phyloP scores from a whole-genome alignment of 2,888 invertebrate genomes.

The Amphipyra tragopoginis region DNA sequence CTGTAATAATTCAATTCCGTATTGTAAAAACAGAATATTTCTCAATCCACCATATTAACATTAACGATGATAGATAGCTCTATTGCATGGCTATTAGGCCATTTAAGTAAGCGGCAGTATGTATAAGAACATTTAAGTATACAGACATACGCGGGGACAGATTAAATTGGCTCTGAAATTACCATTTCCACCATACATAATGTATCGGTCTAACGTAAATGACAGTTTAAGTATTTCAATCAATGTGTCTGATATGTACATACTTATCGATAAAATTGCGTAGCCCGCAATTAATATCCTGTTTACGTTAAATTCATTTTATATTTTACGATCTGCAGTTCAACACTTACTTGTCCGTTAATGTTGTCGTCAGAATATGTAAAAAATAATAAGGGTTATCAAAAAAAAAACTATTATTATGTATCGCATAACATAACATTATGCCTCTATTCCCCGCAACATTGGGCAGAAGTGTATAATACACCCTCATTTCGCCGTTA shows the following conservation, averaged over 20 bases:
- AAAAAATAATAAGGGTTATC: too few relatives aligned
- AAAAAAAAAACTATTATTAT: too few relatives aligned
- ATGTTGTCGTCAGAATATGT: too few relatives aligned
- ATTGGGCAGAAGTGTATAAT: too few relatives aligned
- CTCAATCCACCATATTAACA: constrained; percentile 25
- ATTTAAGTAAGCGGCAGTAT: constrained; percentile 39
- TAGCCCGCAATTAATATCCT: background rate
- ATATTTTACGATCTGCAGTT: too few relatives aligned
- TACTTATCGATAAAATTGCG: constrained; percentile 29
- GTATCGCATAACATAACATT: too few relatives aligned
- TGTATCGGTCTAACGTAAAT: constrained; percentile 28
- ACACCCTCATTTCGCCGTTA: too few relatives aligned
- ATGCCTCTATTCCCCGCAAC: too few relatives aligned
- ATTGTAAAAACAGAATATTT: constrained; percentile 28
- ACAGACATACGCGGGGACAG: constrained; percentile 31
- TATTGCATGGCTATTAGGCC: constrained; percentile 46
- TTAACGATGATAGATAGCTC: constrained; percentile 52
- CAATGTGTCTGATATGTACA: constrained; percentile 15
- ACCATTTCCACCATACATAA: constrained; percentile 31
- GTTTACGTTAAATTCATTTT: too few relatives aligned
- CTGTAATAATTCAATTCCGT: constrained; percentile 42
- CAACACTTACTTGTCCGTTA: too few relatives aligned
- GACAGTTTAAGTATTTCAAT: constrained; percentile 40
- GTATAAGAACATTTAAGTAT: constrained; percentile 30
- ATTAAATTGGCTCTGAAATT: constrained; percentile 41